Percentiles rank a stretch among this genome's conserved stretches.
Evolutionary conservation across 2,113 vertebrate species (phyloP).

Genomic region (Hystrix cristata): DNA sequence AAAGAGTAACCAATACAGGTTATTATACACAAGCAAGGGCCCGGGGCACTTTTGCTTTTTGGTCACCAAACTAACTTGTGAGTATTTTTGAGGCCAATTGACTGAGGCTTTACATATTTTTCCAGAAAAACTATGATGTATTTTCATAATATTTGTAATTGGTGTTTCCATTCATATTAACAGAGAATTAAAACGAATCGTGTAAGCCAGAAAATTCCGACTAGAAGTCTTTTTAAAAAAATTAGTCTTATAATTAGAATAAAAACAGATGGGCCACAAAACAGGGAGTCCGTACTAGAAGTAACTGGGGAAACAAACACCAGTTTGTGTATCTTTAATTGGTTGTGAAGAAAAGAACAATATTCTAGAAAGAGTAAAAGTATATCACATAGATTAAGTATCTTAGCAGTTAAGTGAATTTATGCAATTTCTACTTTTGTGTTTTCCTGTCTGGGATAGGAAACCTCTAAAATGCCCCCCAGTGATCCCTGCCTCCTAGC

Average conservation of each 20-base stretch:
- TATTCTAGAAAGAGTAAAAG: neutral
- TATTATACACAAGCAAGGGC: neutral
- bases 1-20: neutral
- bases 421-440: neutral
- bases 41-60: neutral
- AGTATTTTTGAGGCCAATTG: neutral
- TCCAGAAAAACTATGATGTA: neutral
- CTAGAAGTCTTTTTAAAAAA: neutral
- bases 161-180: neutral
- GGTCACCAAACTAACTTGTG: neutral
- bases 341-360: neutral
- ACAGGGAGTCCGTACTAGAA: neutral
- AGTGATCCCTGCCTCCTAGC: neutral
- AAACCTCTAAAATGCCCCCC: neutral
- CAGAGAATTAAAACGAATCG: neutral
- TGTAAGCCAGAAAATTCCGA: constrained; percentile 33
- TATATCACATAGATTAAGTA: neutral
- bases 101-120: neutral
- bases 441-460: neutral
- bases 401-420: neutral
- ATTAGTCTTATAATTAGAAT: constrained; percentile 11
- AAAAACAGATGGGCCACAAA: neutral
- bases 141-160: neutral
- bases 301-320: neutral
- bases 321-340: neutral